Evolutionary conservation across 2,113 vertebrate species (phyloP).

Genomic region (Raja brachyura): DNA sequence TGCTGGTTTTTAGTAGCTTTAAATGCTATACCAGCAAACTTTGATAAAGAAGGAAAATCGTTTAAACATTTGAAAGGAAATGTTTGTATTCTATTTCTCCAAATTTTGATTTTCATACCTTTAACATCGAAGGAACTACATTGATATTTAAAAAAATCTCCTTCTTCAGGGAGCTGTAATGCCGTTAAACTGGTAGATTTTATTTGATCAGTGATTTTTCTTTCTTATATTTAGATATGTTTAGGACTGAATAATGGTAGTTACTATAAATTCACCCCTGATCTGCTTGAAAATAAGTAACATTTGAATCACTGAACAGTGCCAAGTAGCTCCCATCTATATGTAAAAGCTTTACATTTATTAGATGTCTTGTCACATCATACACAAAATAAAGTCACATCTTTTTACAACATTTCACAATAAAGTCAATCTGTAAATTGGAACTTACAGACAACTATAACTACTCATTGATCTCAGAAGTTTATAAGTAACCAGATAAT

Average conservation of each 20-base stretch:
- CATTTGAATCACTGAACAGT: background rate
- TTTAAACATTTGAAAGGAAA: background rate
- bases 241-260: background rate
- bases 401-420: background rate
- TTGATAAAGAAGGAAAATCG: background rate
- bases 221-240: background rate
- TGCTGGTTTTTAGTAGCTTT: background rate
- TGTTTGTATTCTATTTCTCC: background rate
- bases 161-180: background rate
- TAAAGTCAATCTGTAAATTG: background rate
- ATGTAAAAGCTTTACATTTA: background rate
- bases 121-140: background rate
- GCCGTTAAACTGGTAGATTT: background rate
- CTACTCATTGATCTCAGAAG: background rate
- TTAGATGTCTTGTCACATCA: background rate
- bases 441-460: background rate
- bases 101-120: background rate
- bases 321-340: background rate
- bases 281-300: background rate
- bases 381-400: background rate
- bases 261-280: background rate
- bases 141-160: background rate
- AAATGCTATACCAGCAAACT: background rate
- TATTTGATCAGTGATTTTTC: background rate
- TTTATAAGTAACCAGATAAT: slow-evolving; percentile 1